Base-by-base conservation (phyloP, 2,113 vertebrate genomes). In the Rhinolophus ferrumequinum region DNA sequence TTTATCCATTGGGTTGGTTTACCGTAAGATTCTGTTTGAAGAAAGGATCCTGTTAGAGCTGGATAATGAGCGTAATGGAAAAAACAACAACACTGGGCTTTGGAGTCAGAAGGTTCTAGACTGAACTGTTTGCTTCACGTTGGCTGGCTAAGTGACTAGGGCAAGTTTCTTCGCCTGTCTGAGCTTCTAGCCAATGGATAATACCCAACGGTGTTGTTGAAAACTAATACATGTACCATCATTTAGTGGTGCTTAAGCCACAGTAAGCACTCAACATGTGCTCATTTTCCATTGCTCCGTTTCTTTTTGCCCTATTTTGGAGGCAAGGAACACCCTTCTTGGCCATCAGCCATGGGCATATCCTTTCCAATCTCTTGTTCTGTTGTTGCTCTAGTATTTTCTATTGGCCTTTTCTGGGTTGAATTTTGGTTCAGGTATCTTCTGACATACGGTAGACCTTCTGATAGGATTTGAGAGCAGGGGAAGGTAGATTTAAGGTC, bases 271-370 rank as follows among this genome's bases (percentile, higher is more conserved):
- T 64, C 41, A 16, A 8, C 33, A 18, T 6, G 24, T 12, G 21
- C 12, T 52, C 19, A 14, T 30, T 70, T 30, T 54, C n/a, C 16
- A 1, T 72, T 28, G 44, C 44, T 26, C 6, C 3, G 26, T 76
- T 44, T 8, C 60, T 64, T 69, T 75, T 67, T 35, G n/a, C 44
- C 24, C 2, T 38, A 2, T 79, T 92, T 90, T 54, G 64, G 69
- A 73, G 16, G 41, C 21, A 8, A 84, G 58, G 35, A 33, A 35
- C 24, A 16, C 10, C 14, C 35, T 70, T 54, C 22, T 47, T 64
- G 35, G 33, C 26, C 11, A 8, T 33, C 8, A 8, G 8, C 50
- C 50, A 0, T 7, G 54, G 26, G 16, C 13, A 0, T 2, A 26
- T 28, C 22, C 44, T 70, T 70, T 19, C 24, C n/a, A 44, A 2